These are phyloP conservation scores for Phymatocera aterrima DNA, from an alignment of 2,888 invertebrate species.

Conservation along the genomic window DNA sequence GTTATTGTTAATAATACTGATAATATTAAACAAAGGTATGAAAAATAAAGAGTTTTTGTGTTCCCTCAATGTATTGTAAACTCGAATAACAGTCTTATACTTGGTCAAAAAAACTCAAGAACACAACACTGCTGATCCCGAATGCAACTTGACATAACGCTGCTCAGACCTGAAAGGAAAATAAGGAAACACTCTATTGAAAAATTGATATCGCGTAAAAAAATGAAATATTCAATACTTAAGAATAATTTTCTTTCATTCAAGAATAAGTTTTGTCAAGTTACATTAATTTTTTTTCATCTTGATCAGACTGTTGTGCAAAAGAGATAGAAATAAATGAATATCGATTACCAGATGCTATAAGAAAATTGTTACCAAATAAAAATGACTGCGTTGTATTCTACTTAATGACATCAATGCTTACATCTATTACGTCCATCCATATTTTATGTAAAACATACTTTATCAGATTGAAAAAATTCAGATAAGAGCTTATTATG, in stretches of 20 bases:
- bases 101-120: slow-evolving; percentile 30
- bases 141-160: slow-evolving; percentile 55
- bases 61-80: neutral
- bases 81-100: neutral
- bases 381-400: neutral
- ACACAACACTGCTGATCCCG: slow-evolving; percentile 49
- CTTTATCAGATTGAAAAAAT: neutral
- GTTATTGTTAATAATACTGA: neutral
- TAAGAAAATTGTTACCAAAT: neutral
- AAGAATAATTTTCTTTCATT: neutral
- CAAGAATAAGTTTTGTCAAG: slow-evolving; percentile 40
- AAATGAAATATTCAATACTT: neutral
- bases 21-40: neutral
- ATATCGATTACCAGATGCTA: neutral
- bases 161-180: slow-evolving; percentile 64
- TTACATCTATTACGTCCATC: neutral
- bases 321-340: neutral
- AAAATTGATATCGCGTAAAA: neutral
- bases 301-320: slow-evolving; percentile 27
- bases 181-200: slow-evolving; percentile 53
- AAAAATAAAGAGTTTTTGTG: neutral
- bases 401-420: neutral
- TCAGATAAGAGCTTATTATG: neutral
- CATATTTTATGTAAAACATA: neutral
- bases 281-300: slow-evolving; percentile 11